Base-by-base conservation (phyloP, 2,113 vertebrate species). In the Hemiscyllium ocellatum region DNA sequence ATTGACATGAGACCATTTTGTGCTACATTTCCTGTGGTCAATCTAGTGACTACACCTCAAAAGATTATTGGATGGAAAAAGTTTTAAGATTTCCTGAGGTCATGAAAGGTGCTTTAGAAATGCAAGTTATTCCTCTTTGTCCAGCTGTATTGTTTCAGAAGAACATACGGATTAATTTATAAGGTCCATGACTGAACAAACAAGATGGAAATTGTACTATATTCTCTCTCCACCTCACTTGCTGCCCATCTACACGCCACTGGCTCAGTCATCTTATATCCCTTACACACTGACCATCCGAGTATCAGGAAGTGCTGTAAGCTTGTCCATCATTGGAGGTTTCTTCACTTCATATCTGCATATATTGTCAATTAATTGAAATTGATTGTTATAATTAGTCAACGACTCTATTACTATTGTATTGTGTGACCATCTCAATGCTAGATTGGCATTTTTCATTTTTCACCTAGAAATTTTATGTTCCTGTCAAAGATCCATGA, bases 401-500 rank as follows among this genome's bases (percentile, higher is more conserved):
- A 89, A 13, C 50, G 15, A 89, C 24, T 89, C 76, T 22, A 91
- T 95, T 94, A 96, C 29, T 65, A 50, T 70, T 80, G 78, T 42
- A 83, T 47, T 17, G 42, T 42, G 33, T 19, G 37, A 47, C 37
- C 20, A 83, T 0, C 5, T 22, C n/a, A 4, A 83, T 47, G 37
- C 4, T 47, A 20, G n/a, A 42, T 83, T 13, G 33, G 0, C n/a
- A 15, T 17, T 37, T 33, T n/a, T 83, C n/a, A 37, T 37, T 76
- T 83, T 3, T 42, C n/a, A 37, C 37, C 78, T 0, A 83, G 13
- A n/a, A 83, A 83, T 42, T 20, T 17, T n/a, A 37, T 83, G 72
- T 85, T 52, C 47, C 93, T 94, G 42, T 95, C 91, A 95, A 66
- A 95, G 87, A 95, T 69, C 94, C 78, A 56, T 94, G 83, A 95